Conservation (phyloP, 2,113 vertebrate species). For the Uropsilus gracilis region DNA sequence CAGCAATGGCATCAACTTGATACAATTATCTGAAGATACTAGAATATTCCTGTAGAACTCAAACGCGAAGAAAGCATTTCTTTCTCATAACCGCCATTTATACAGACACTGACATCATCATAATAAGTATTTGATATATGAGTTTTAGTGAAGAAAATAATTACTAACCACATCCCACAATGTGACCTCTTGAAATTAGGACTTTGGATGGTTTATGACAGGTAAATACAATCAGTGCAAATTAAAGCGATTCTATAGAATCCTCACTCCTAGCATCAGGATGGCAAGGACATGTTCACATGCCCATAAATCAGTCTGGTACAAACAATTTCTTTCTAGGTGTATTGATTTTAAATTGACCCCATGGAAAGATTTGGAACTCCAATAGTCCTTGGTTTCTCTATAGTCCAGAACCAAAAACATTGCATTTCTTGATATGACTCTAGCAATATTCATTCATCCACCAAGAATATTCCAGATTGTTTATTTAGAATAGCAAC, state of each 20-base stretch:
- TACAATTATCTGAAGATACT: neutral
- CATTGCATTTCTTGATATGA: neutral
- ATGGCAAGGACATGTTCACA: neutral
- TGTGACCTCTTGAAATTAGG: neutral
- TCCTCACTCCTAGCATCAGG: neutral
- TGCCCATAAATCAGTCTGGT: neutral
- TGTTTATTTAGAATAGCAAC: neutral
- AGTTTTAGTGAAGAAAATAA: neutral
- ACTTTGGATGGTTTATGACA: neutral
- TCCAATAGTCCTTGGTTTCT: neutral
- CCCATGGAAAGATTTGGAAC: neutral
- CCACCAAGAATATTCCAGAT: neutral
- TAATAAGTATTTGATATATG: neutral
- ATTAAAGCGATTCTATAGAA: neutral
- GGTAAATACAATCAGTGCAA: neutral
- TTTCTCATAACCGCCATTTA: neutral
- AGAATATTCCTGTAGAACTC: neutral
- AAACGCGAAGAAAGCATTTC: neutral
- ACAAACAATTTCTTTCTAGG: neutral
- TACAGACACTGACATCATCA: neutral
- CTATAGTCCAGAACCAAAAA: neutral
- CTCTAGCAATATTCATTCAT: neutral
- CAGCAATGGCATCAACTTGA: no score
- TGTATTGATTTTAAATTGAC: neutral
- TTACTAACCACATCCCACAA: neutral